phyloP scores from a whole-genome alignment of 1,140 invertebrate species.

The Oscheius sp. region DNA sequence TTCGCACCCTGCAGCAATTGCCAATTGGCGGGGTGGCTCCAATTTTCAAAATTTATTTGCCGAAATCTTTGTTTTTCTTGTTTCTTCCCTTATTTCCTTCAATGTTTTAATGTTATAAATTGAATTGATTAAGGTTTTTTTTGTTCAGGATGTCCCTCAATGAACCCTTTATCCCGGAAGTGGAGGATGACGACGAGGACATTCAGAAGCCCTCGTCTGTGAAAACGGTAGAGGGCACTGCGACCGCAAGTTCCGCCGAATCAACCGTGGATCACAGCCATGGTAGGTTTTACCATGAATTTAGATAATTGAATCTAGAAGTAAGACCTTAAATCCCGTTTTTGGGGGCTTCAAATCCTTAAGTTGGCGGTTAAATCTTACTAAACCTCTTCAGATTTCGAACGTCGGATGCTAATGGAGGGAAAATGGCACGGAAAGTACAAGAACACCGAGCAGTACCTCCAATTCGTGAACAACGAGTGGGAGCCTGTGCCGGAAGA shows the following conservation, averaged over 20 bases:
- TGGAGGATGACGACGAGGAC: neutral
- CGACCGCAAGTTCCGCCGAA: neutral
- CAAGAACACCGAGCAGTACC: slow-evolving; percentile 29
- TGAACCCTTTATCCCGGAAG: neutral
- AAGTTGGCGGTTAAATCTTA: neutral
- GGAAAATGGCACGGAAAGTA: slow-evolving; percentile 30
- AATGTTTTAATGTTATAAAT: neutral
- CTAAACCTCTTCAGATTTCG: slow-evolving; percentile 10
- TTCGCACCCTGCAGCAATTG: neutral
- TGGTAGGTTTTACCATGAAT: too few relatives aligned
- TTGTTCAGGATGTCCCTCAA: neutral
- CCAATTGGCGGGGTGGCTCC: neutral
- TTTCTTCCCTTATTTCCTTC: neutral
- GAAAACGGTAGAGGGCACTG: neutral
- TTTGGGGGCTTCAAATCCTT: neutral
- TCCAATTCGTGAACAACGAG: slow-evolving; percentile 44
- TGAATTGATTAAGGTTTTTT: neutral
- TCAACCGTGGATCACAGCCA: neutral
- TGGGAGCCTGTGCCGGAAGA: slow-evolving; percentile 43
- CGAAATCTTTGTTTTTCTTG: neutral
- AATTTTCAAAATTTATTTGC: slow-evolving; percentile 3
- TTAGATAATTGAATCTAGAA: neutral
- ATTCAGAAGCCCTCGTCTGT: neutral
- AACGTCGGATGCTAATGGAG: slow-evolving; percentile 12
- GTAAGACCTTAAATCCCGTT: neutral